phyloP scores from a whole-genome alignment of 2,888 invertebrate species.

The Temnothorax ravouxi region DNA sequence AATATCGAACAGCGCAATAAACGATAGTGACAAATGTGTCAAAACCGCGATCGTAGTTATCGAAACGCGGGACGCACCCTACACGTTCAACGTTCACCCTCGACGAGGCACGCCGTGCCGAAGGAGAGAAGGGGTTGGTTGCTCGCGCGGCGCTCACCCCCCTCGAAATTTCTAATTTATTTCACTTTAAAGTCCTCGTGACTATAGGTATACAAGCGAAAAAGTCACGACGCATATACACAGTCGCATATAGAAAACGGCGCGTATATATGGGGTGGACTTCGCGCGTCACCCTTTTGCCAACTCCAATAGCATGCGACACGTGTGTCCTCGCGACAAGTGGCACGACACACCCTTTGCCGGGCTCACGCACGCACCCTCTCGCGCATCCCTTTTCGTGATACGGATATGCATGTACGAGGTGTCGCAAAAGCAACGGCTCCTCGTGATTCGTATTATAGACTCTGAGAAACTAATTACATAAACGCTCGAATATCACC shows the following conservation, averaged over 20 bases:
- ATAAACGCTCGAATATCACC: neutral
- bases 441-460: no score
- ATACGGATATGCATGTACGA: conserved; percentile 18
- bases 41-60: conserved; percentile 72
- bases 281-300: conserved; percentile 76
- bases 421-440: conserved; percentile 34
- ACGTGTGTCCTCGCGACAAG: conserved; percentile 84
- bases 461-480: neutral
- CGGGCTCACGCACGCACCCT: conserved; percentile 60
- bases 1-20: conserved; percentile 71
- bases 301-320: conserved; percentile 80
- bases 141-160: conserved; percentile 3
- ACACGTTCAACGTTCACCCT: conserved; percentile 32
- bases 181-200: conserved; percentile 83
- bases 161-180: conserved; percentile 80
- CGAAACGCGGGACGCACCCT: conserved; percentile 53
- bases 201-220: conserved; percentile 67
- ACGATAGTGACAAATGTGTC: conserved; percentile 73
- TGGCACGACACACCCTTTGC: conserved; percentile 80
- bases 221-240: conserved; percentile 68
- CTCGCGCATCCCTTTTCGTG: conserved; percentile 57
- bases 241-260: conserved; percentile 62
- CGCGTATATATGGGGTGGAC: conserved; percentile 71
- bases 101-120: conserved; percentile 19
- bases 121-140: conserved; percentile 43